These are phyloP conservation scores for Malurus elegans DNA, from an alignment of 2,113 vertebrate genomes.

Conservation along the genomic window DNA sequence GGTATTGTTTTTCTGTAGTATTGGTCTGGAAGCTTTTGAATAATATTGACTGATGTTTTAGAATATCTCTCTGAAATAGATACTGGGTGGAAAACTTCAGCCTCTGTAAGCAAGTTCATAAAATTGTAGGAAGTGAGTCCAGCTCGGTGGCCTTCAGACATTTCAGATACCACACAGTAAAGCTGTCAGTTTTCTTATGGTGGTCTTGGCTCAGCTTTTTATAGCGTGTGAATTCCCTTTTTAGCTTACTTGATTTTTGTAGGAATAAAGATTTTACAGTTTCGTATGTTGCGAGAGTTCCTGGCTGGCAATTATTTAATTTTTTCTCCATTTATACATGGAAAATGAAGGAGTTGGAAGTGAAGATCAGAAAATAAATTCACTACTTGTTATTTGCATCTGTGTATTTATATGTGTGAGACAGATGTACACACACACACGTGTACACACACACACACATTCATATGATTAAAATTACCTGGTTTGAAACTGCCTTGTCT, in stretches of 20 bases:
- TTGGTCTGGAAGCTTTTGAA: neutral
- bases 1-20: neutral
- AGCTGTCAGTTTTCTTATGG: neutral
- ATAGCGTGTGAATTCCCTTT: neutral
- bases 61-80: neutral
- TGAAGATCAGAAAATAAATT: neutral
- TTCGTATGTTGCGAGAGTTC: neutral
- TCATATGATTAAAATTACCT: neutral
- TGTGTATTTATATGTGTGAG: neutral
- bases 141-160: neutral
- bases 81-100: neutral
- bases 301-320: neutral
- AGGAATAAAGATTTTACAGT: neutral
- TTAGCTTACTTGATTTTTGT: neutral
- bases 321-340: neutral
- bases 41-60: neutral
- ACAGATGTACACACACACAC: rapidly evolving
- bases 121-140: neutral
- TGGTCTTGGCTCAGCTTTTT: neutral
- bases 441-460: no score
- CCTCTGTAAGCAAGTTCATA: neutral
- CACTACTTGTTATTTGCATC: rapidly evolving
- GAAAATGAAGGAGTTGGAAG: neutral
- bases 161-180: neutral
- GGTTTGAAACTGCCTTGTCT: neutral